A percentile compares a stretch with the other conserved stretches of the same genome.
Evolutionary conservation across 2,888 invertebrate genomes (phyloP).

Genomic region (Elaeidobius kamerunicus): DNA sequence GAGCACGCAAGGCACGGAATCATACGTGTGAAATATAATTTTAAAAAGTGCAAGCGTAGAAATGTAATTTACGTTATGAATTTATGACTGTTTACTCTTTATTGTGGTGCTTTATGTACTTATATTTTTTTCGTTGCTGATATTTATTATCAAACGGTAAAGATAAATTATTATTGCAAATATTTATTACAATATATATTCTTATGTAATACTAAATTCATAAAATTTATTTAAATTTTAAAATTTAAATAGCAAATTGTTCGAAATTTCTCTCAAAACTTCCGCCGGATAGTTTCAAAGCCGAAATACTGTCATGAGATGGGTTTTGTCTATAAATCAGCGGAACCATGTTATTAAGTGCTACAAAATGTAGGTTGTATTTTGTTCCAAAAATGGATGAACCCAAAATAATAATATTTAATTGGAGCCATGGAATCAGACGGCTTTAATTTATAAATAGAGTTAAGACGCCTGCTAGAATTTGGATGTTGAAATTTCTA

Average conservation of each 20-base stretch:
- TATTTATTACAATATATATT: too few relatives aligned
- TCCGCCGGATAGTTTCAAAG: slow-evolving; percentile 19
- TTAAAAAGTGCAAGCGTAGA: slow-evolving; percentile 29
- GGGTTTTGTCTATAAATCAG: slow-evolving; percentile 23
- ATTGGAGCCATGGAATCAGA: slow-evolving; percentile 24
- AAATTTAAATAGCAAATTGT: too few relatives aligned
- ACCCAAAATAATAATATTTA: slow-evolving; percentile 23
- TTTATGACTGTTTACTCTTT: slow-evolving; percentile 29
- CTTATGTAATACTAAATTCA: too few relatives aligned
- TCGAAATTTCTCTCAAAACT: slow-evolving; percentile 1
- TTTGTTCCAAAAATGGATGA: slow-evolving; percentile 23
- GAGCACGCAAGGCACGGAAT: slow-evolving; percentile 25
- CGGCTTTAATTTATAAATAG: slow-evolving; percentile 20
- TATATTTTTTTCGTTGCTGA: slow-evolving; percentile 6
- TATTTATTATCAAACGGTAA: slow-evolving; percentile 1
- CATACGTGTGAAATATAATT: slow-evolving; percentile 27
- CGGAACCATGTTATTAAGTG: slow-evolving; percentile 27
- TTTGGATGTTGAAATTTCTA: slow-evolving; percentile 26
- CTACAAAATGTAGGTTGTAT: slow-evolving; percentile 25
- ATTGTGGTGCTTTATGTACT: slow-evolving; percentile 24
- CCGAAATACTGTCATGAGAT: slow-evolving; percentile 12
- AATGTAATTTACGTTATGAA: slow-evolving; percentile 24
- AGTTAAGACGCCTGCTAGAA: slow-evolving; percentile 14
- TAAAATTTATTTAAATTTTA: too few relatives aligned
- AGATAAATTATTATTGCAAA: too few relatives aligned